These are phyloP conservation scores for Calephelis perditalis DNA, from an alignment of 2,888 invertebrate genomes.

Conservation along the genomic window DNA sequence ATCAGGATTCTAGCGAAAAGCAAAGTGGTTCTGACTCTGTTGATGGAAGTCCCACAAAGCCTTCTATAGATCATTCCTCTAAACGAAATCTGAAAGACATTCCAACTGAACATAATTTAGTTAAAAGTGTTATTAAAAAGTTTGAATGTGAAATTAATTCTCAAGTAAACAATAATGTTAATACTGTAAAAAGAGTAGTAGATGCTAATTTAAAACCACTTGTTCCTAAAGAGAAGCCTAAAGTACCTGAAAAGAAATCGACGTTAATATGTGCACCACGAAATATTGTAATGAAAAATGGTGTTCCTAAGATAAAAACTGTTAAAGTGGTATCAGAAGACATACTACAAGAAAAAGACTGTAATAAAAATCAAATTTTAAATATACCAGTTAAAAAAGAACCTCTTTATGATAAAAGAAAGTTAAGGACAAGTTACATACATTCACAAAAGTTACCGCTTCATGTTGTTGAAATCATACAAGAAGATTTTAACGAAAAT, in stretches of 20 bases:
- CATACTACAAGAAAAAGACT: conserved; percentile 36
- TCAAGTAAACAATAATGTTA: conserved; percentile 56
- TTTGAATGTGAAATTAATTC: conserved; percentile 69
- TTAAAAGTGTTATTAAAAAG: conserved; percentile 68
- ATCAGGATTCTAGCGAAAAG: conserved; percentile 53
- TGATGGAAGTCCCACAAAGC: conserved; percentile 53
- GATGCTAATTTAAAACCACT: conserved; percentile 13
- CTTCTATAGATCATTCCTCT: conserved; percentile 29
- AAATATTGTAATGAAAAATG: conserved; percentile 72
- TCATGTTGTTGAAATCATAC: conserved; percentile 67
- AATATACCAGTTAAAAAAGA: conserved; percentile 50
- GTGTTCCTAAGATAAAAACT: conserved; percentile 72
- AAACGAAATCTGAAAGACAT: conserved; percentile 36
- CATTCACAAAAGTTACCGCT: conserved; percentile 64
- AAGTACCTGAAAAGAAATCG: conserved; percentile 80
- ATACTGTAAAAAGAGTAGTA: conserved; percentile 37
- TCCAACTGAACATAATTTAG: conserved; percentile 45
- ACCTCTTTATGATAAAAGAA: conserved; percentile 60
- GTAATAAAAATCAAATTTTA: conserved; percentile 28
- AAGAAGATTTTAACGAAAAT: conserved; percentile 58
- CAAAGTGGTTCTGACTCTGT: conserved; percentile 62
- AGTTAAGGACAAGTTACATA: conserved; percentile 68
- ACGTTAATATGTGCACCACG: conserved; percentile 67
- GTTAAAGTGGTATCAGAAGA: conserved; percentile 49
- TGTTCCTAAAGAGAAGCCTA: conserved; percentile 70